Evolutionary conservation across 2,888 invertebrate species (phyloP).

Genomic region (Tenthredo notha): DNA sequence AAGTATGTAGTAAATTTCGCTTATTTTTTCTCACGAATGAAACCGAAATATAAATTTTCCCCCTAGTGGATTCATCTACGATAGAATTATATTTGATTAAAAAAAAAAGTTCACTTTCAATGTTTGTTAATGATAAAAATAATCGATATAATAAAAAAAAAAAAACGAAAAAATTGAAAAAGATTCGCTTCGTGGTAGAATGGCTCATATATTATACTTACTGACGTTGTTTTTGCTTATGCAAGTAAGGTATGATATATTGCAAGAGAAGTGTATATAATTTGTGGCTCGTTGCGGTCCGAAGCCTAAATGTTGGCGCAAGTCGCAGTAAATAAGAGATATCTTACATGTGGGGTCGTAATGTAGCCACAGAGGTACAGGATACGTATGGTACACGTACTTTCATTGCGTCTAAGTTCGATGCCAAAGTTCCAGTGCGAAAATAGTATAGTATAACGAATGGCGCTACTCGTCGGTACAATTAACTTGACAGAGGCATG

Average conservation of each 20-base stretch:
- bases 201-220: background rate
- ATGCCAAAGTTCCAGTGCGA: constrained; percentile 22
- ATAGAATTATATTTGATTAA: too few relatives aligned
- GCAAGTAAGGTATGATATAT: background rate
- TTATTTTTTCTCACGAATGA: too few relatives aligned
- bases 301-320: background rate
- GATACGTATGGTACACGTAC: background rate
- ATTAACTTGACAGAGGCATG: constrained; percentile 38
- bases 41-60: too few relatives aligned
- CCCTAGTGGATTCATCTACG: too few relatives aligned
- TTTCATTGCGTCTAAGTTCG: background rate
- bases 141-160: too few relatives aligned
- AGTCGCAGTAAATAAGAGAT: background rate
- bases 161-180: too few relatives aligned
- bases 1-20: too few relatives aligned
- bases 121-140: too few relatives aligned
- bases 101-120: too few relatives aligned
- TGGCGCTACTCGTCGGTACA: constrained; percentile 17
- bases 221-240: too few relatives aligned
- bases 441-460: constrained; percentile 19
- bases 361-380: too few relatives aligned
- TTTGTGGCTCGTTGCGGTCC: background rate
- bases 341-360: background rate
- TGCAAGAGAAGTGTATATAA: background rate
- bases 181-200: too few relatives aligned